Evolutionary conservation across 1,140 invertebrate species (phyloP).

Genomic region (Olivierus martensii): DNA sequence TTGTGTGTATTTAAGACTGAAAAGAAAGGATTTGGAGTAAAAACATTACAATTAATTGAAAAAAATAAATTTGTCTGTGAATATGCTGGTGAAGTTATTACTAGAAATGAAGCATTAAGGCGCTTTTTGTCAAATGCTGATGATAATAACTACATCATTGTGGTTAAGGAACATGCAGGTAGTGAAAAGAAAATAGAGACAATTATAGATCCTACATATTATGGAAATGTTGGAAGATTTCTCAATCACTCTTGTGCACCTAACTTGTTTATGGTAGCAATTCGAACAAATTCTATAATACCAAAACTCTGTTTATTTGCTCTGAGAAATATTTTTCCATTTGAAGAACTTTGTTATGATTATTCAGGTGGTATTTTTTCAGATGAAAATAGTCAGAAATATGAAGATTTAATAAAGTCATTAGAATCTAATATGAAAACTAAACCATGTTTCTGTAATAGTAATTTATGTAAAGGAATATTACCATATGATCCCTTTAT

Average conservation of each 20-base stretch:
- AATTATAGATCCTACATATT: slow-evolving; percentile 32
- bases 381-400: not conserved
- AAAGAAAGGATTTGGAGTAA: slow-evolving; percentile 77
- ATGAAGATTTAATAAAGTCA: too few species aligned
- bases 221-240: slow-evolving; percentile 82
- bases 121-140: not conserved
- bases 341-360: slow-evolving; percentile 11
- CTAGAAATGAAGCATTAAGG: slow-evolving; percentile 1
- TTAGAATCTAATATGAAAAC: too few species aligned
- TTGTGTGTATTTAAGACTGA: slow-evolving; percentile 58
- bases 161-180: slow-evolving; percentile 8
- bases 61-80: slow-evolving; percentile 15
- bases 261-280: slow-evolving; percentile 62
- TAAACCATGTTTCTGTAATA: too few species aligned
- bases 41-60: slow-evolving; percentile 50
- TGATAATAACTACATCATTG: slow-evolving; percentile 12
- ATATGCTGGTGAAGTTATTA: slow-evolving; percentile 17
- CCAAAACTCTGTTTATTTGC: slow-evolving; percentile 15
- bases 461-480: too few species aligned
- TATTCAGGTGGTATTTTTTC: slow-evolving; percentile 3
- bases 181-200: not conserved
- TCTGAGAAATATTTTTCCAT: slow-evolving; percentile 6
- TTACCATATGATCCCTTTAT: too few species aligned
- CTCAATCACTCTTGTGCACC: slow-evolving; percentile 90
- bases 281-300: slow-evolving; percentile 10